These are phyloP conservation scores for Takifugu flavidus DNA, from an alignment of 2,113 vertebrate species.

Conservation along the genomic window DNA sequence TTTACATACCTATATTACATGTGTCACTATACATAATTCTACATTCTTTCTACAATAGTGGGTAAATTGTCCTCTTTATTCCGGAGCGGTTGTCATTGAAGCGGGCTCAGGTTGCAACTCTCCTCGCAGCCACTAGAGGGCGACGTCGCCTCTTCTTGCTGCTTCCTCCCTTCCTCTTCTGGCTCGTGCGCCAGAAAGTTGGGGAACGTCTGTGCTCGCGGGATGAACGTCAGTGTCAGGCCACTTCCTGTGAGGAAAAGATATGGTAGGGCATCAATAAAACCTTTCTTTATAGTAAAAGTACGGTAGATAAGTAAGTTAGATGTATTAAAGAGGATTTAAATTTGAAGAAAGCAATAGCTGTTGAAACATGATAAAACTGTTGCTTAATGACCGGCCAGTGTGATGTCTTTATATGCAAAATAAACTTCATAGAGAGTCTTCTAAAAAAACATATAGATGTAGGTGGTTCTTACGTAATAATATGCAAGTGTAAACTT, in stretches of 20 bases:
- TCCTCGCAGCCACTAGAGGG: conserved; percentile 85
- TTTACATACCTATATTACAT: conserved; percentile 62
- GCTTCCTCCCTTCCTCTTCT: conserved; percentile 63
- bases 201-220: conserved; percentile 93
- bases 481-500: not conserved
- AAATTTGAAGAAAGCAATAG: not conserved
- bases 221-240: conserved; percentile 83
- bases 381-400: conserved; percentile 49
- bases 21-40: conserved; percentile 70
- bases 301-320: not conserved
- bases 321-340: not conserved
- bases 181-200: conserved; percentile 86
- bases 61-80: conserved; percentile 66
- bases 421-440: not conserved
- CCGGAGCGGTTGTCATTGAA: conserved; percentile 82
- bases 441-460: not conserved
- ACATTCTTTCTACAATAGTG: conserved; percentile 58
- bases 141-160: conserved; percentile 78
- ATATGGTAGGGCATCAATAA: not conserved
- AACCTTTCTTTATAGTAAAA: not conserved
- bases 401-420: conserved; percentile 4
- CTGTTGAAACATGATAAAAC: conserved; percentile 4
- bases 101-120: conserved; percentile 82
- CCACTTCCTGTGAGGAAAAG: conserved; percentile 72
- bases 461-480: not conserved